A percentile compares a stretch with the other conserved stretches of the same genome.
These are phyloP conservation scores for Drosophila colorata DNA, from an alignment of 2,888 invertebrate genomes.

Conservation along the genomic window DNA sequence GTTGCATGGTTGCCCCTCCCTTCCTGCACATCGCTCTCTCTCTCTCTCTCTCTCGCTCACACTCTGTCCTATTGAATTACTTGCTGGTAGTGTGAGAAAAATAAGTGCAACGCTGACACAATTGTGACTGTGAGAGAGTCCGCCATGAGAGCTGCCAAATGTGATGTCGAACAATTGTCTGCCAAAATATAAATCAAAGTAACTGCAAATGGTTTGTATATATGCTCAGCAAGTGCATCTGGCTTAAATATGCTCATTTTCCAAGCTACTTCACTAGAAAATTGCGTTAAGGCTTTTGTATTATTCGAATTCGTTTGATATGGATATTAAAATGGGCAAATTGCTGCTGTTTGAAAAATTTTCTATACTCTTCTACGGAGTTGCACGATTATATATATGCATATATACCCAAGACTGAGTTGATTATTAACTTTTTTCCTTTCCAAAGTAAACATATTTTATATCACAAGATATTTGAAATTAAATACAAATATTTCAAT, in stretches of 20 bases:
- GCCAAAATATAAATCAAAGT: constrained; percentile 26
- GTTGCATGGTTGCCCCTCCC: constrained; percentile 13
- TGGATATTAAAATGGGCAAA: not conserved
- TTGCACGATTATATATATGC: too few species aligned
- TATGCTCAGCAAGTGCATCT: not conserved
- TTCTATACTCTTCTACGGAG: not conserved
- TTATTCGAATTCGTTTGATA: not conserved
- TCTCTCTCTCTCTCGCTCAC: not conserved
- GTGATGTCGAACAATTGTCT: constrained; percentile 3
- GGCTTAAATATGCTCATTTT: not conserved
- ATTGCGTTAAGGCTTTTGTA: not conserved
- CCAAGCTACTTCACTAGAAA: not conserved
- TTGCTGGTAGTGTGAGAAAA: constrained; percentile 69
- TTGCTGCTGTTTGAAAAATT: not conserved
- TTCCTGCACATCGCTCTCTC: not conserved
- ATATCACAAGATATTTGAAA: too few species aligned
- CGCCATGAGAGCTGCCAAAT: not conserved
- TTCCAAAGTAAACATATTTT: too few species aligned
- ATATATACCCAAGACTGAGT: too few species aligned
- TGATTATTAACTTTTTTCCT: too few species aligned
- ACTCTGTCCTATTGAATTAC: constrained; percentile 50
- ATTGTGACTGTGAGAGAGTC: constrained; percentile 49
- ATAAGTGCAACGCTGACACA: constrained; percentile 72
- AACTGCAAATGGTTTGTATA: constrained; percentile 13
- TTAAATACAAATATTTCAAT: too few species aligned